These are phyloP conservation scores for Agapostemon virescens DNA, from an alignment of 2,888 invertebrate species.

Conservation along the genomic window DNA sequence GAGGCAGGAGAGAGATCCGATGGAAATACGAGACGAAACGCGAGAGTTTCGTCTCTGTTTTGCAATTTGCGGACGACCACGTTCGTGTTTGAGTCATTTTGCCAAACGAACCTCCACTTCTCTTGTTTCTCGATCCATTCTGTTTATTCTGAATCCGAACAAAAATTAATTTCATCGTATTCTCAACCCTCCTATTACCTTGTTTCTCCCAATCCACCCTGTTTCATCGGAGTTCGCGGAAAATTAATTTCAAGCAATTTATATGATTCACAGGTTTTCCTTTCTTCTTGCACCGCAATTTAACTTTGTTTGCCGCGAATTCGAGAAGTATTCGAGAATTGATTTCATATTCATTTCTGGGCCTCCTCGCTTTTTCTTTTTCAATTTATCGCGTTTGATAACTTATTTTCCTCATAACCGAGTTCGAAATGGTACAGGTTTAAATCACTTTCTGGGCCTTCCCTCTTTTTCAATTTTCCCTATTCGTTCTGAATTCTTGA, in stretches of 20 bases:
- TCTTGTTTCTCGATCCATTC: conserved; percentile 8
- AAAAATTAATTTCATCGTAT: neutral
- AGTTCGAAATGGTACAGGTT: too few relatives aligned
- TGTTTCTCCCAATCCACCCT: neutral
- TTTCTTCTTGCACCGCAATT: too few relatives aligned
- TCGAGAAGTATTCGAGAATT: too few relatives aligned
- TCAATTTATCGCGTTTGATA: too few relatives aligned
- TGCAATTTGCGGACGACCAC: neutral
- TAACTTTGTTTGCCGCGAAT: too few relatives aligned
- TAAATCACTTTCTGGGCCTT: too few relatives aligned
- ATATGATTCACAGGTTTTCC: too few relatives aligned
- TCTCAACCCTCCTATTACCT: neutral
- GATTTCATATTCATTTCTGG: too few relatives aligned
- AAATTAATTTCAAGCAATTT: neutral
- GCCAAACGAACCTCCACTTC: neutral
- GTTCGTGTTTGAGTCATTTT: neutral
- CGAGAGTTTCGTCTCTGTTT: conserved; percentile 28
- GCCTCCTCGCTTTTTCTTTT: too few relatives aligned
- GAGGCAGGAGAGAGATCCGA: conserved; percentile 51
- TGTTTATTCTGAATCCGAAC: conserved; percentile 2
- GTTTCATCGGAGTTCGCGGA: neutral
- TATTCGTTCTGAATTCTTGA: too few relatives aligned
- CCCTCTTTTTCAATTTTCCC: too few relatives aligned
- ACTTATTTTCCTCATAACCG: too few relatives aligned
- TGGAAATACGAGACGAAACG: conserved; percentile 29